Conservation (phyloP, 1,140 invertebrate genomes). For the Spodoptera frugiperda region DNA sequence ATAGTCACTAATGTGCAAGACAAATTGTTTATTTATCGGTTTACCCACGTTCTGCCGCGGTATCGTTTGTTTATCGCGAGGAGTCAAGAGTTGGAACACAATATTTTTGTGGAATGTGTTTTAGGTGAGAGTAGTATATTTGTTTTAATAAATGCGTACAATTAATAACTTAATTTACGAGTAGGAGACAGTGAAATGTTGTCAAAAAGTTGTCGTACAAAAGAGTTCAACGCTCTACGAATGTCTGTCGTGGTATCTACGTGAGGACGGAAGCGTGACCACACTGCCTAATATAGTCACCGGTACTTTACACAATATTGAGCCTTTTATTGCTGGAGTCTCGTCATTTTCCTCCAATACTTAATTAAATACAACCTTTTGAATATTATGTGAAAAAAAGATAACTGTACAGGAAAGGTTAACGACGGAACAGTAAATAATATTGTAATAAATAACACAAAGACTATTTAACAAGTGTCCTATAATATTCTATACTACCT, state of each 20-base stretch:
- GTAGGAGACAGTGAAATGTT: slow-evolving; percentile 26
- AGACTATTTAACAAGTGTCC: too few species aligned
- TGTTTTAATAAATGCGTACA: background rate
- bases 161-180: slow-evolving; percentile 8
- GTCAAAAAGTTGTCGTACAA: slow-evolving; percentile 59
- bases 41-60: background rate
- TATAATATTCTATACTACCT: too few species aligned
- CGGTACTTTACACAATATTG: slow-evolving; percentile 6
- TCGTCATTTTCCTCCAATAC: slow-evolving; percentile 10
- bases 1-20: slow-evolving; percentile 13
- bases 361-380: background rate
- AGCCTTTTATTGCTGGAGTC: background rate
- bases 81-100: background rate
- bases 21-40: slow-evolving; percentile 26
- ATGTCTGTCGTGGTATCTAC: slow-evolving; percentile 26
- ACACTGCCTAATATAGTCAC: slow-evolving; percentile 31
- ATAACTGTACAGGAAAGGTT: slow-evolving; percentile 8
- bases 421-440: too few species aligned
- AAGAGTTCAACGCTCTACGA: slow-evolving; percentile 72
- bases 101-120: slow-evolving; percentile 8
- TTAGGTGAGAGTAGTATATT: background rate
- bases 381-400: background rate
- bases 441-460: too few species aligned
- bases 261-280: slow-evolving; percentile 38
- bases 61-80: background rate